These are phyloP conservation scores for Tenthredo mesomela DNA, from an alignment of 2,888 invertebrate species.

Conservation along the genomic window DNA sequence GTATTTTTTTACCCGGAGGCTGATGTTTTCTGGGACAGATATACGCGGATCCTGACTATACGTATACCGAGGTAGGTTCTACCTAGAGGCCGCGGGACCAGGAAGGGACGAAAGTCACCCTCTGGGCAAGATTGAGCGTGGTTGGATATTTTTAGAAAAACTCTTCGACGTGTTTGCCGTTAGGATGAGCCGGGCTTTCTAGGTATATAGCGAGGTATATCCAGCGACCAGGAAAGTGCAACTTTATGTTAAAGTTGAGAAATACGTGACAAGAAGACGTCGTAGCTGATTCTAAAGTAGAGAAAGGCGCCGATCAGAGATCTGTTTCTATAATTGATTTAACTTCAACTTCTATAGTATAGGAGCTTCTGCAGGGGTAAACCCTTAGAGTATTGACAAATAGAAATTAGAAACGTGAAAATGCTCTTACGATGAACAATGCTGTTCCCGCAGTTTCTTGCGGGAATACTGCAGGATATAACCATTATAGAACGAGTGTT, in stretches of 20 bases:
- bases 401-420: constrained; percentile 50
- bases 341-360: constrained; percentile 20
- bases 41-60: not conserved
- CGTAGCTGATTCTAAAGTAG: constrained; percentile 37
- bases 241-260: constrained; percentile 47
- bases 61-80: not conserved
- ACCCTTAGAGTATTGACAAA: constrained; percentile 24
- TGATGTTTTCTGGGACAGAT: constrained; percentile 20
- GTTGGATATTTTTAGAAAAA: constrained; percentile 46
- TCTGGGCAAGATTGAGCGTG: constrained; percentile 46
- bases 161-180: constrained; percentile 45
- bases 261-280: constrained; percentile 41
- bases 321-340: constrained; percentile 49
- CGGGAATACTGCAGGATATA: constrained; percentile 2
- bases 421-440: constrained; percentile 47
- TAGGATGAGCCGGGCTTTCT: constrained; percentile 36
- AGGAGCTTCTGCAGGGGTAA: not conserved
- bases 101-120: constrained; percentile 45
- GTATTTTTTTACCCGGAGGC: constrained; percentile 45
- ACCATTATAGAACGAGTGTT: constrained; percentile 13
- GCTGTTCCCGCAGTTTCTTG: not conserved
- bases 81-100: not conserved
- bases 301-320: constrained; percentile 30
- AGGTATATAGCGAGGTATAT: not conserved
- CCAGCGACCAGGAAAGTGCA: constrained; percentile 18